phyloP scores from a whole-genome alignment of 2,113 vertebrate species.

The Sapayoa aenigma region DNA sequence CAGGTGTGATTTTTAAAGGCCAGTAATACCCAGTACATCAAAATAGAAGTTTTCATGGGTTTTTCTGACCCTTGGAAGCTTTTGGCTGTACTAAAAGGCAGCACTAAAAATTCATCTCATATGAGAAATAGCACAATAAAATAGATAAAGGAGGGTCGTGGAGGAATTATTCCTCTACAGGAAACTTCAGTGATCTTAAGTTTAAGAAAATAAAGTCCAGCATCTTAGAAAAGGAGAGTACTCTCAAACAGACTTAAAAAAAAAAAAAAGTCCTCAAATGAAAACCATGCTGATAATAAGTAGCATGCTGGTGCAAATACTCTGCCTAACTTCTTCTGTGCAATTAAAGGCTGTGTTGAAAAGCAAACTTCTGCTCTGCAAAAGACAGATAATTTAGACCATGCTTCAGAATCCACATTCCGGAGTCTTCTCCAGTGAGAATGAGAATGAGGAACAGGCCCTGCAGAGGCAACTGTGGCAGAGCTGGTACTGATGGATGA shows the following conservation, averaged over 20 bases:
- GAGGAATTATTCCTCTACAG: not conserved
- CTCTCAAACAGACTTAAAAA: not conserved
- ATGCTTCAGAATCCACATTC: not conserved
- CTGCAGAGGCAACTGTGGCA: not conserved
- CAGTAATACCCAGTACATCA: not conserved
- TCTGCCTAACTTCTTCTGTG: conserved; percentile 11
- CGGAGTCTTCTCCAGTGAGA: not conserved
- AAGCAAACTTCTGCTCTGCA: conserved; percentile 48
- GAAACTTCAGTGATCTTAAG: not conserved
- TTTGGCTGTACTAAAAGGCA: not conserved
- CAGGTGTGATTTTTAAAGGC: not conserved
- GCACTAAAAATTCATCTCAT: not conserved
- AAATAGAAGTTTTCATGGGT: not conserved
- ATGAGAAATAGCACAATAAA: not conserved
- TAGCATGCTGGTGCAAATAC: conserved; percentile 30
- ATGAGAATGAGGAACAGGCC: not conserved
- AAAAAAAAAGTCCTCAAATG: not conserved
- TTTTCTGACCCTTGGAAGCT: not conserved
- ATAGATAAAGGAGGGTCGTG: not conserved
- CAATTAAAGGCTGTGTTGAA: conserved; percentile 46
- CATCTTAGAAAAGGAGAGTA: not conserved
- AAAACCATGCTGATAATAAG: conserved; percentile 30
- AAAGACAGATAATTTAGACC: conserved; percentile 48
- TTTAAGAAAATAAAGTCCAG: not conserved
- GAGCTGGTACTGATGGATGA: not conserved